Evolutionary conservation across 2,797 vertebrate species (phyloP).

Genomic region (Crenuchus spilurus): DNA sequence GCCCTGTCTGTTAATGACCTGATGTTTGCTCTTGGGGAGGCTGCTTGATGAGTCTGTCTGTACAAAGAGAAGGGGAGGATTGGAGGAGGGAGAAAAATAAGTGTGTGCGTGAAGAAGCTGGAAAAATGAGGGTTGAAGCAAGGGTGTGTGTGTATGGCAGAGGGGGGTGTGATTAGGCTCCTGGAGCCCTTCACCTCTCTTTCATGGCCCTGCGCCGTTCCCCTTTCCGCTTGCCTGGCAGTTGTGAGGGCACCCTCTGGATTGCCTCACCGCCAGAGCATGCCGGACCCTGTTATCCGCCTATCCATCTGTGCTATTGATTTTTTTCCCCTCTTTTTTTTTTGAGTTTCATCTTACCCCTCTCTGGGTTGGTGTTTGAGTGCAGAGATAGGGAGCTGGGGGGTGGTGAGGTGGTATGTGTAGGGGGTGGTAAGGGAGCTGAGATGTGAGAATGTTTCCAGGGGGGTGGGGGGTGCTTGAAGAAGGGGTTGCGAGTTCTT

Average conservation of each 20-base stretch:
- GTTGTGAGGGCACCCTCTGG: slow-evolving; percentile 84
- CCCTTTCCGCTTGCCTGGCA: slow-evolving; percentile 77
- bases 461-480: slow-evolving; percentile 56
- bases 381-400: slow-evolving; percentile 52
- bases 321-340: slow-evolving; percentile 67
- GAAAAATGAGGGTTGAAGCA: slow-evolving; percentile 49
- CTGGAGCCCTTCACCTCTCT: slow-evolving; percentile 75
- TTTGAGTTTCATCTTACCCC: slow-evolving; percentile 82
- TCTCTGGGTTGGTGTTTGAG: slow-evolving; percentile 69
- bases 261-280: slow-evolving; percentile 80
- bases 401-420: slow-evolving; percentile 63
- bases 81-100: slow-evolving; percentile 31
- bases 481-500: slow-evolving; percentile 58
- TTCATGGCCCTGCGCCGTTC: slow-evolving; percentile 69
- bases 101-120: slow-evolving; percentile 42
- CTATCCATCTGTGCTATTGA: slow-evolving; percentile 85
- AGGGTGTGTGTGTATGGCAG: slow-evolving; percentile 25
- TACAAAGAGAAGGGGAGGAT: slow-evolving; percentile 23
- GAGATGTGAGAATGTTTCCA: slow-evolving; percentile 74
- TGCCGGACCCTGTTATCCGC: slow-evolving; percentile 82
- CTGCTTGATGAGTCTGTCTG: slow-evolving; percentile 29
- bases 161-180: slow-evolving; percentile 69
- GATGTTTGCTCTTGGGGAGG: not conserved
- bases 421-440: slow-evolving; percentile 66
- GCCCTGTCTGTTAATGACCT: slow-evolving; percentile 5